These are phyloP conservation scores for Brachymystax lenok DNA, from an alignment of 2,797 vertebrate genomes.

Conservation along the genomic window DNA sequence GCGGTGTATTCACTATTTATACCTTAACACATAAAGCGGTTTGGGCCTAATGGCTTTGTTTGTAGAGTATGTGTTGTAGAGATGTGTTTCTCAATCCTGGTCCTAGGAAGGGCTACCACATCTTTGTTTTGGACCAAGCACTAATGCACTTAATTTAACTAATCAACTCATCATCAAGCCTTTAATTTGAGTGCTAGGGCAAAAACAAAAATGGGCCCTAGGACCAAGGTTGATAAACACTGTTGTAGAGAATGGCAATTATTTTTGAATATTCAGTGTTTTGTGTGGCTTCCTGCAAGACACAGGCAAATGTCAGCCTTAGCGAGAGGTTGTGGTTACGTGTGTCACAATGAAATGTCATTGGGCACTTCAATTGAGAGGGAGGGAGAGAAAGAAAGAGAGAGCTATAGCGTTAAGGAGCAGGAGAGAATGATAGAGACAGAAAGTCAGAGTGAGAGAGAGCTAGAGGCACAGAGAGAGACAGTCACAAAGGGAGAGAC, in stretches of 20 bases:
- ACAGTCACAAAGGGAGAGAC: constrained; percentile 9
- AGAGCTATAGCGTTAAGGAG: not conserved
- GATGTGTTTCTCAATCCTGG: not conserved
- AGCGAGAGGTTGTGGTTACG: constrained; percentile 51
- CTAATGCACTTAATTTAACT: not conserved
- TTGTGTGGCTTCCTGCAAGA: constrained; percentile 55
- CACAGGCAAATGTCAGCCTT: constrained; percentile 35
- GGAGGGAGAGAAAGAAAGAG: constrained; percentile 30
- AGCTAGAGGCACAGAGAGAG: not conserved
- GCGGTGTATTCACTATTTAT: constrained; percentile 31
- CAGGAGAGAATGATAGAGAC: not conserved
- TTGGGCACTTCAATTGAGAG: constrained; percentile 56
- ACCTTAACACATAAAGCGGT: constrained; percentile 21
- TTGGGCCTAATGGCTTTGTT: constrained; percentile 24
- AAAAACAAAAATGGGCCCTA: not conserved
- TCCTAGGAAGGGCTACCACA: not conserved
- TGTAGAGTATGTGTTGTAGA: not conserved
- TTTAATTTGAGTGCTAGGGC: not conserved
- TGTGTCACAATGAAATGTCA: constrained; percentile 61
- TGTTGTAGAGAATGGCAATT: not conserved
- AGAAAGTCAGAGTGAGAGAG: constrained; percentile 6
- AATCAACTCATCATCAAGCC: not conserved
- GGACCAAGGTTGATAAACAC: not conserved
- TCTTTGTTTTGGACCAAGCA: not conserved
- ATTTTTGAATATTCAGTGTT: constrained; percentile 47